These are phyloP conservation scores for Drosophila kohkoa DNA, from an alignment of 1,140 invertebrate genomes.

Conservation along the genomic window DNA sequence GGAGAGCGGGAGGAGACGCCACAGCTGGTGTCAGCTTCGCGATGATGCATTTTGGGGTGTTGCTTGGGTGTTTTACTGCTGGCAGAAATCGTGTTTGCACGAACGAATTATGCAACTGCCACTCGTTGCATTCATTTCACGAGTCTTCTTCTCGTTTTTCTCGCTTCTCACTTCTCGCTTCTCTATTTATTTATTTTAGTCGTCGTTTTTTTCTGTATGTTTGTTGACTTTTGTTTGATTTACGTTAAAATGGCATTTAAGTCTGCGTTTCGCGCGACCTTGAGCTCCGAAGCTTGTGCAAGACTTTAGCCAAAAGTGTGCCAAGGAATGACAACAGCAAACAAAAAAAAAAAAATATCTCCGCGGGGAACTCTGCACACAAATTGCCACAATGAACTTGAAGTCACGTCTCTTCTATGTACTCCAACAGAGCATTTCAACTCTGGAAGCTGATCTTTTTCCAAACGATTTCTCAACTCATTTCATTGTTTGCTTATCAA, in stretches of 20 bases:
- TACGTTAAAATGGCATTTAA: slow-evolving; percentile 35
- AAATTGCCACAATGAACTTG: slow-evolving; percentile 59
- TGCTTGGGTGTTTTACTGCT: slow-evolving; percentile 7
- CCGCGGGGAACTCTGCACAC: slow-evolving; percentile 1
- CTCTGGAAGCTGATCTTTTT: slow-evolving; percentile 29
- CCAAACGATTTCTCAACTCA: slow-evolving; percentile 25
- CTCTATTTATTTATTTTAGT: slow-evolving; percentile 7
- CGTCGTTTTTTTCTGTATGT: slow-evolving; percentile 19
- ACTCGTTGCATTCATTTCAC: slow-evolving; percentile 31
- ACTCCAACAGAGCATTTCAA: not conserved
- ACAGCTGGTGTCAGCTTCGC: slow-evolving; percentile 25
- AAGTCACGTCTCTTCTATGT: slow-evolving; percentile 22
- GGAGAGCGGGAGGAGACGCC: not conserved
- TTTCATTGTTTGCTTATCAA: slow-evolving; percentile 28
- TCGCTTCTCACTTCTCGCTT: not conserved
- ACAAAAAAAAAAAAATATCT: not conserved
- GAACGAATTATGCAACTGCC: slow-evolving; percentile 46
- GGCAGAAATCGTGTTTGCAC: slow-evolving; percentile 41
- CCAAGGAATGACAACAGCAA: slow-evolving; percentile 23
- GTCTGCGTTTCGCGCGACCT: slow-evolving; percentile 27
- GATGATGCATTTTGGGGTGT: slow-evolving; percentile 31
- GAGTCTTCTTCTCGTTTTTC: slow-evolving; percentile 24
- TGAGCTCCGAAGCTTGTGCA: slow-evolving; percentile 33
- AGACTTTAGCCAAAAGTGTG: slow-evolving; percentile 18
- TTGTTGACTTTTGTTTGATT: slow-evolving; percentile 38